These are phyloP conservation scores for Chironomus tentans DNA, from an alignment of 2,888 invertebrate genomes.

Conservation along the genomic window DNA sequence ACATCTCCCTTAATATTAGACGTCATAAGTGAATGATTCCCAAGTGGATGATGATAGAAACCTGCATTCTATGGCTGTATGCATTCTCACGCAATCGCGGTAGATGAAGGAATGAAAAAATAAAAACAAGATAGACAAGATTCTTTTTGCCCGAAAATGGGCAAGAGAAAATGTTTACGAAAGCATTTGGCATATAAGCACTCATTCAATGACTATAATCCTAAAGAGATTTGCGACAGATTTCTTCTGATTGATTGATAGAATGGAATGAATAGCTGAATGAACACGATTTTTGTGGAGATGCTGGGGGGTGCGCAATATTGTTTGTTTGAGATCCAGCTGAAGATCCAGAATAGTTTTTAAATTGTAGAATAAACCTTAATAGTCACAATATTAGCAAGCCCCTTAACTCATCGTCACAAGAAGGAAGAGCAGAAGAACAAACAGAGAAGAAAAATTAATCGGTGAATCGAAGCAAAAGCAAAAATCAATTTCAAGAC, in stretches of 20 bases:
- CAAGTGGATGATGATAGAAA: neutral
- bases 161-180: neutral
- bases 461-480: neutral
- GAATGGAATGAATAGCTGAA: neutral
- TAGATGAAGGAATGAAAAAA: too few species aligned
- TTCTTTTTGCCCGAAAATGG: neutral
- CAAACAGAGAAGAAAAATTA: neutral
- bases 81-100: slow-evolving; percentile 17
- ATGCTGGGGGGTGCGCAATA: too few species aligned
- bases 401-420: neutral
- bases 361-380: too few species aligned
- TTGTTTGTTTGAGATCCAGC: too few species aligned
- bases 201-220: neutral
- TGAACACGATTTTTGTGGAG: neutral
- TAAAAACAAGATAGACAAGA: neutral
- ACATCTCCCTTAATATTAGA: too few species aligned
- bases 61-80: neutral
- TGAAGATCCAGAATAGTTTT: too few species aligned
- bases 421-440: neutral
- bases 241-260: slow-evolving; percentile 14
- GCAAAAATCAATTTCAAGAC: slow-evolving; percentile 17
- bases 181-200: neutral
- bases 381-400: neutral
- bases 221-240: slow-evolving; percentile 8
- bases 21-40: too few species aligned